Evolutionary conservation across 2,888 invertebrate genomes (phyloP).

Genomic region (Torymus auratus): DNA sequence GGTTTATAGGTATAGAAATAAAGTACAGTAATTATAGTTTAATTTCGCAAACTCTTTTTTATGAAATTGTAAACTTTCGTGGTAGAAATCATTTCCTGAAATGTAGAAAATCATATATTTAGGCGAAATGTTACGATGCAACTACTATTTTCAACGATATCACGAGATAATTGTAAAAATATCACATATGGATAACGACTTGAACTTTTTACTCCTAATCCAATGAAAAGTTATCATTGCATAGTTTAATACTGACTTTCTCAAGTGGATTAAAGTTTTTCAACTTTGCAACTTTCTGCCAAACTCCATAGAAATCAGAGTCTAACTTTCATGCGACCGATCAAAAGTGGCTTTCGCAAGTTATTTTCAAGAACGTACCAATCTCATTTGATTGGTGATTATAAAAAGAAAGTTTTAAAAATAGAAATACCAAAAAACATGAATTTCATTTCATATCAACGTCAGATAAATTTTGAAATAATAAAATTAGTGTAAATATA

Average conservation of each 20-base stretch:
- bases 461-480: neutral
- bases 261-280: constrained; percentile 51
- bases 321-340: constrained; percentile 54
- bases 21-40: no score
- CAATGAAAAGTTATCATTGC: constrained; percentile 43
- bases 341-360: constrained; percentile 43
- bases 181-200: no score
- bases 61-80: no score
- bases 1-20: no score
- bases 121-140: no score
- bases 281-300: constrained; percentile 38
- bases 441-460: neutral
- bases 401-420: neutral
- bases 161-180: no score
- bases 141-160: no score
- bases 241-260: constrained; percentile 31
- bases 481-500: no score
- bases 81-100: no score
- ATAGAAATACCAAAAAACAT: neutral
- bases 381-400: constrained; percentile 34
- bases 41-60: no score
- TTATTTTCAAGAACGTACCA: constrained; percentile 34
- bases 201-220: constrained; percentile 29
- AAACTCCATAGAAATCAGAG: constrained; percentile 50
- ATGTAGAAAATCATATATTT: no score